These are phyloP conservation scores for Craseonycteris thonglongyai DNA, from an alignment of 2,113 vertebrate species.

Conservation along the genomic window DNA sequence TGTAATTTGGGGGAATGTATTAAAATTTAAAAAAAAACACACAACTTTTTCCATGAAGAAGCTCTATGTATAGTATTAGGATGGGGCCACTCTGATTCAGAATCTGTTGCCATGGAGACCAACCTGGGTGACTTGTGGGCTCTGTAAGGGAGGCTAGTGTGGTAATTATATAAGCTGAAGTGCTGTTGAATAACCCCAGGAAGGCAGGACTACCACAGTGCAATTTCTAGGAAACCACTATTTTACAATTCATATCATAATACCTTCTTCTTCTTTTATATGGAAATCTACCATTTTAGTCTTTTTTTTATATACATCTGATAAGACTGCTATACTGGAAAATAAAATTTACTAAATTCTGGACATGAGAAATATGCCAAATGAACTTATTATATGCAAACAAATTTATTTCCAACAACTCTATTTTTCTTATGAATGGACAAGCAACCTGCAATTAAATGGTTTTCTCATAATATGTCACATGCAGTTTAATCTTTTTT, in stretches of 20 bases:
- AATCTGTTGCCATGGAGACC: constrained; percentile 62
- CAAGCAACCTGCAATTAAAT: neutral
- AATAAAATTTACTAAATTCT: constrained; percentile 30
- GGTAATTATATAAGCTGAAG: constrained; percentile 61
- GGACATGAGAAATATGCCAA: constrained; percentile 16
- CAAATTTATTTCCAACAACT: constrained; percentile 22
- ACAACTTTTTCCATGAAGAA: constrained; percentile 51
- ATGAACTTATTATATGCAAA: neutral
- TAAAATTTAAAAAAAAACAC: neutral
- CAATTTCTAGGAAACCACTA: constrained; percentile 55
- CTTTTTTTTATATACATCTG: constrained; percentile 42
- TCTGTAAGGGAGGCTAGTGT: constrained; percentile 42
- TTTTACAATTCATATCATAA: constrained; percentile 64
- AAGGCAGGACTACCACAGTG: constrained; percentile 47
- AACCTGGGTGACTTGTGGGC: neutral
- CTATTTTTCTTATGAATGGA: neutral
- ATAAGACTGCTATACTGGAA: constrained; percentile 15
- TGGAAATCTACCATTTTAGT: constrained; percentile 37
- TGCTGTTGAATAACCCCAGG: constrained; percentile 61
- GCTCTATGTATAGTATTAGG: constrained; percentile 5
- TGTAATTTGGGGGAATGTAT: neutral
- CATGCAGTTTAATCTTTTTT: neutral
- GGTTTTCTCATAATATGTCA: constrained; percentile 17
- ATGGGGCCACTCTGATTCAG: constrained; percentile 46
- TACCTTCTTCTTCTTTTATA: constrained; percentile 55